Base-by-base conservation (phyloP, 2,888 invertebrate genomes). In the Corythucha ciliata region DNA sequence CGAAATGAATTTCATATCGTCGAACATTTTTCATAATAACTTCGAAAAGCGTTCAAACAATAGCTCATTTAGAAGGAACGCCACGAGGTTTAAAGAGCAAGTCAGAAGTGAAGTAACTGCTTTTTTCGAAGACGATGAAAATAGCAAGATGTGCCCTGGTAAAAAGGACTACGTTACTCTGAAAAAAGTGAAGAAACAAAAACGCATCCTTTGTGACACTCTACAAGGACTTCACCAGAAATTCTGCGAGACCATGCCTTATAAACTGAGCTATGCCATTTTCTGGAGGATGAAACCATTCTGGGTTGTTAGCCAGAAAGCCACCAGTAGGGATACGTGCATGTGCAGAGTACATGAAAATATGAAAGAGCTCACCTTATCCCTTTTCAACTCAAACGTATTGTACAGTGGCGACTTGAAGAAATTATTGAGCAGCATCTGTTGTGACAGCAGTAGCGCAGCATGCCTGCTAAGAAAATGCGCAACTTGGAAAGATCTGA, bases 51-150 rank as follows among this genome's bases (percentile, higher is more conserved):
- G 34, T 26, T 36, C 24, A 20, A 47, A 36, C 24, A 47, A 7
- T 36, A 26, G 47, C n/a, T 36, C 34, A 14, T 18, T 14, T 6
- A 14, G 21, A 21, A 20, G 8, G 3, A 42, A 27, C 29, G 5
- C 29, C 5, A 42, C 26, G 27, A 42, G 29, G n/a, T 7, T 42
- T 5, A 42, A 16, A 6, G 26, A 27, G 3, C 3, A 44, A 4
- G 44, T 44, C 21, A 29, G 32, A 29, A 2, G 10, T 4, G 44
- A 44, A 4, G 44, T 44, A 5, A 29, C 4, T n/a, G 2, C 7
- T 20, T 44, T 44, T 16, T 44, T 44, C 14, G 44, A 29, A 22
- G 44, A 44, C n/a, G 44, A 44, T 29, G 44, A 29, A n/a, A 44
- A 29, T 12, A 44, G 32, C 12, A 27, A 20, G 7, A 27, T 44